Evolutionary conservation across 1,140 invertebrate species (phyloP), one percentile per base, ranked within the genome.

Genomic region (Ladona fulva): DNA sequence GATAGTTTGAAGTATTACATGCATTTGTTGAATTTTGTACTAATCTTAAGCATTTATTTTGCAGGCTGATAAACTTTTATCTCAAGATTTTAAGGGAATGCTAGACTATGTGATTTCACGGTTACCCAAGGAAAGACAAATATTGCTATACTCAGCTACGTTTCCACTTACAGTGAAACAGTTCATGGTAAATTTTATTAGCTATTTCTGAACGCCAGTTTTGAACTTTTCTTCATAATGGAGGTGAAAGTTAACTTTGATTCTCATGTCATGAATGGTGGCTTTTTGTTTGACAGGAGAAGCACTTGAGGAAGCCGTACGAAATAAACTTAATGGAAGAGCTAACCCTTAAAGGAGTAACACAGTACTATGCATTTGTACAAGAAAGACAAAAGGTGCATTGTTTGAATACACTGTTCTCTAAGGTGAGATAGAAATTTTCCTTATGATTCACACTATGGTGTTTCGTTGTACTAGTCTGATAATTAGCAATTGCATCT

Each of bases 301-400:
- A 97, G 86, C 96, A 99, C 85, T 91, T 99, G 83, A 92, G 92
- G 82, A 93, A 97, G 86, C 97, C 98, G 74, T 98, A 99, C 85
- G 98, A 99, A 87, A 99, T 99, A 82, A 99, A 99, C 87, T 90
- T 99, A 81, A 99, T 99, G 98, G 98, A 99, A 85, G 98, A 99
- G 86, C 88, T 99, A 80, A 99, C 98, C 79, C 86, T 99, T 66
- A 99, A 99, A 86, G 98, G 98, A 86, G 97, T 99, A 76, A 99
- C 98, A 81, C 98, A 99, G 87, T 99, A 99, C 90, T 99, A 99
- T 89, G 98, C 98, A 82, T 99, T 99, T 90, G 98, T 99, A 80
- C 97, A 99, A 88, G 98, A 99, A 89, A 93, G 96, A 85, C 98
- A 99, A 87, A 99, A 99, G 89, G 98, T 99, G 80, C 98, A 99